A percentile compares a stretch with the other conserved stretches of the same genome.
These are phyloP conservation scores for Sebastes kiyomatsui DNA, from an alignment of 2,797 vertebrate species.

Conservation along the genomic window DNA sequence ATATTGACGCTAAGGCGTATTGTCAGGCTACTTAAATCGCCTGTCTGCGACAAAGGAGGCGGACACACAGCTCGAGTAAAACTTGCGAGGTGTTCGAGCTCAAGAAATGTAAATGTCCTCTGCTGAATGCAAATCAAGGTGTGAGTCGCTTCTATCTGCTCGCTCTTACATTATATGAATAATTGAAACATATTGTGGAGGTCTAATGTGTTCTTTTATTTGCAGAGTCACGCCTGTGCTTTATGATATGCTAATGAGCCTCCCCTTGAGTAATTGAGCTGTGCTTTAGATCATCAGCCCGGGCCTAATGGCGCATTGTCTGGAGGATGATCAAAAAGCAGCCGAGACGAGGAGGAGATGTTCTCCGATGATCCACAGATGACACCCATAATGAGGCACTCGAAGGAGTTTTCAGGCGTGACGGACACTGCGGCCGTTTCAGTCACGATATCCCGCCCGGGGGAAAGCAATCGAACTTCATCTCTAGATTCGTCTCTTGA, in stretches of 20 bases:
- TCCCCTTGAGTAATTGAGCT: conserved; percentile 70
- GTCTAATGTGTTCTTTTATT: conserved; percentile 76
- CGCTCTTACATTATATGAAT: conserved; percentile 58
- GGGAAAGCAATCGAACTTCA: conserved; percentile 18
- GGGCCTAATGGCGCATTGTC: conserved; percentile 64
- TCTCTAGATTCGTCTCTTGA: conserved; percentile 12
- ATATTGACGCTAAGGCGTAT: conserved; percentile 32
- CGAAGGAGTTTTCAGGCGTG: conserved; percentile 41
- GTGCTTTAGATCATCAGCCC: conserved; percentile 62
- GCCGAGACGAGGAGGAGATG: conserved; percentile 55
- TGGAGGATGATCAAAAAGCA: conserved; percentile 63
- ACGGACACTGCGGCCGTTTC: conserved; percentile 19
- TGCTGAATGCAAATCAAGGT: conserved; percentile 49
- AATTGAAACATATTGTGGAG: conserved; percentile 41
- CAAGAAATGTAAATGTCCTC: conserved; percentile 28
- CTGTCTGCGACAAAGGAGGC: conserved; percentile 8
- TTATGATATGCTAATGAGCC: conserved; percentile 76
- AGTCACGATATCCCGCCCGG: conserved; percentile 14
- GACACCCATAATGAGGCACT: conserved; percentile 59
- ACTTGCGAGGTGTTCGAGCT: conserved; percentile 2
- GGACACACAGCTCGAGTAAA: neutral
- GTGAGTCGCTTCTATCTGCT: conserved; percentile 19
- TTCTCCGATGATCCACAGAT: conserved; percentile 48
- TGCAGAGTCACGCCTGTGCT: conserved; percentile 76
- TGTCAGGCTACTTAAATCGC: conserved; percentile 30